Conservation (phyloP, 2,113 vertebrate genomes). For the Menura novaehollandiae region DNA sequence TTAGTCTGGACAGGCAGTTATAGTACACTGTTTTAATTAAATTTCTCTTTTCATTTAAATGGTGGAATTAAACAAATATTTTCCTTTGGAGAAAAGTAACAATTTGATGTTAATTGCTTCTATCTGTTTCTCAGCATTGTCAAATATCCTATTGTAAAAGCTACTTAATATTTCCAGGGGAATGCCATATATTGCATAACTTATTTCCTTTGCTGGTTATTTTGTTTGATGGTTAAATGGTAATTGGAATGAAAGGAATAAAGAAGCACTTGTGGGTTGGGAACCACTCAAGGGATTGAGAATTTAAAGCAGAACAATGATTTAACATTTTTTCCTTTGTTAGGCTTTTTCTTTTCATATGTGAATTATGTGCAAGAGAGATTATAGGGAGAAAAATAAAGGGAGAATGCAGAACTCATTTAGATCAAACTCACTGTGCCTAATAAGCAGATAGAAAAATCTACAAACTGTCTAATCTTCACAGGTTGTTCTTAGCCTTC, state of each 20-base stretch:
- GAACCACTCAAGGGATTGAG: slow-evolving; percentile 20
- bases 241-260: slow-evolving; percentile 50
- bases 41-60: slow-evolving; percentile 48
- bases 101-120: slow-evolving; percentile 61
- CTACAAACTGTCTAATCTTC: not conserved
- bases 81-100: slow-evolving; percentile 54
- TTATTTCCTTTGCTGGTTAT: slow-evolving; percentile 33
- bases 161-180: slow-evolving; percentile 30
- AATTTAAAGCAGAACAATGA: slow-evolving; percentile 41
- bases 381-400: slow-evolving; percentile 7
- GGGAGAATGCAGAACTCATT: not conserved
- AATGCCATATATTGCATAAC: slow-evolving; percentile 27
- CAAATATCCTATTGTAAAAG: slow-evolving; percentile 24
- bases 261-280: slow-evolving; percentile 33
- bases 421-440: slow-evolving; percentile 1
- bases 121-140: slow-evolving; percentile 20
- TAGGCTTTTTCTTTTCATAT: slow-evolving; percentile 29
- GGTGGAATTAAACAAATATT: slow-evolving; percentile 62
- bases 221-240: slow-evolving; percentile 43
- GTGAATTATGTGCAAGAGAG: not conserved
- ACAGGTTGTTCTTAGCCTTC: not conserved
- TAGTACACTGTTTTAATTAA: slow-evolving; percentile 35
- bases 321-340: slow-evolving; percentile 44
- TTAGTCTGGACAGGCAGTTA: slow-evolving; percentile 13
- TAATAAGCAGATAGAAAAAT: slow-evolving; percentile 19